Base-by-base conservation (phyloP, 2,113 vertebrate species). In the Riparia riparia region DNA sequence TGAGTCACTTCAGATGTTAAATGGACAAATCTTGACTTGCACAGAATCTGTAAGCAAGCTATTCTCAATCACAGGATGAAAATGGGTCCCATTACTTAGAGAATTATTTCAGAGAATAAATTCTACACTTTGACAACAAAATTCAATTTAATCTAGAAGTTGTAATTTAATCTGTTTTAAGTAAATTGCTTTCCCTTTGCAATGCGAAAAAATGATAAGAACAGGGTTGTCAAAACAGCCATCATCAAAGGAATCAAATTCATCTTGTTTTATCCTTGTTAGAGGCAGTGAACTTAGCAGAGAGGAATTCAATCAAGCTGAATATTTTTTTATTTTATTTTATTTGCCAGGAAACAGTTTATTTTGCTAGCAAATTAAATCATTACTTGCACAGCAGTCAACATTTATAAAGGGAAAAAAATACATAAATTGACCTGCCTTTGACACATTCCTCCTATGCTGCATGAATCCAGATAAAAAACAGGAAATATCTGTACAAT, bases 401-500 rank as follows among this genome's bases (percentile, higher is more conserved):
- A 93, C 42, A 57, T 76, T 83, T 76, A 63, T 9, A 86, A 93
- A 84, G 70, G 92, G 89, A 89, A 82, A 96, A 79, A 86, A 61
- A 90, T 57, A 93, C 92, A 89, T 34, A 80, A 82, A 86, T 57
- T 86, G 90, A 93, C 84, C 82, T 76, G 79, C 26, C 56, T 93
- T 89, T 96, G 85, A 86, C 92, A 94, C 91, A 80, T 73, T 79
- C 73, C 82, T 69, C 61, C 77, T 82, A 44, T 68, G 69, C 66
- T 54, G 53, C 41, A 58, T 3, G 72, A 80, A 87, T 71, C 60
- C 47, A 19, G 58, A 95, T 56, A 94, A 69, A 91, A 90, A 90
- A 96, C 76, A 97, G 96, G 96, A 97, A 97, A 96, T 63, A 42
- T 34, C 90, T 76, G 37, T 34, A 97, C 95, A 97, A 89, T 96